These are phyloP conservation scores for Silurus glanis DNA, from an alignment of 2,113 vertebrate genomes.

Conservation along the genomic window DNA sequence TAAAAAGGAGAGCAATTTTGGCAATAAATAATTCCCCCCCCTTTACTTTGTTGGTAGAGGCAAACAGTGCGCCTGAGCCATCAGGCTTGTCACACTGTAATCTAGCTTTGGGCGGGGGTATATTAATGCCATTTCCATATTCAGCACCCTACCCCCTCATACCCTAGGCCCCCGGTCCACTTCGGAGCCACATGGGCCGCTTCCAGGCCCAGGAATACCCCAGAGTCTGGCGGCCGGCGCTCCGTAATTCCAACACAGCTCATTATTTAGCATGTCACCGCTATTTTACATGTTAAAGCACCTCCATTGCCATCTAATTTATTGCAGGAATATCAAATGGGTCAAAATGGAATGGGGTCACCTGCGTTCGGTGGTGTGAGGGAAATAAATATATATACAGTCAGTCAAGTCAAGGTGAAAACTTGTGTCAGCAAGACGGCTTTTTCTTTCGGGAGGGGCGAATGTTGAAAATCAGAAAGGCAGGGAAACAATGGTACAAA, in stretches of 20 bases:
- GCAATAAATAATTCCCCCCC: slow-evolving; percentile 70
- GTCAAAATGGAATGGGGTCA: slow-evolving; percentile 74
- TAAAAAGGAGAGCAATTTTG: slow-evolving; percentile 69
- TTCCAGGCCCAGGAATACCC: slow-evolving; percentile 70
- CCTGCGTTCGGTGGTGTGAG: slow-evolving; percentile 61
- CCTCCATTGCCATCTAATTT: slow-evolving; percentile 77
- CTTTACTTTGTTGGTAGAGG: slow-evolving; percentile 65
- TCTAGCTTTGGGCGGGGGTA: slow-evolving; percentile 76
- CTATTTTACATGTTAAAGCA: slow-evolving; percentile 84
- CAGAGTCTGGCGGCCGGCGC: slow-evolving; percentile 64
- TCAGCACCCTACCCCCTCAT: slow-evolving; percentile 51
- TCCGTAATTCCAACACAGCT: slow-evolving; percentile 76
- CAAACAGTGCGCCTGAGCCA: slow-evolving; percentile 62
- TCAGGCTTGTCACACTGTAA: slow-evolving; percentile 70
- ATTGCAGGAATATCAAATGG: slow-evolving; percentile 76
- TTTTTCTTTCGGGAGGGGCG: slow-evolving; percentile 52
- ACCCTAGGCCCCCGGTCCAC: slow-evolving; percentile 28
- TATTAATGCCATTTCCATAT: slow-evolving; percentile 81
- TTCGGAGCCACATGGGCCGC: slow-evolving; percentile 57
- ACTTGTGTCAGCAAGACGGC: slow-evolving; percentile 68
- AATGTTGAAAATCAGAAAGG: slow-evolving; percentile 1
- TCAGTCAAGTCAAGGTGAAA: slow-evolving; percentile 81
- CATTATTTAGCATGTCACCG: slow-evolving; percentile 84
- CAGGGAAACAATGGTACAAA: slow-evolving; percentile 50
- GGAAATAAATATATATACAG: slow-evolving; percentile 73